Evolutionary conservation across 2,888 invertebrate species (phyloP).

Genomic region (Brachyptera risi): DNA sequence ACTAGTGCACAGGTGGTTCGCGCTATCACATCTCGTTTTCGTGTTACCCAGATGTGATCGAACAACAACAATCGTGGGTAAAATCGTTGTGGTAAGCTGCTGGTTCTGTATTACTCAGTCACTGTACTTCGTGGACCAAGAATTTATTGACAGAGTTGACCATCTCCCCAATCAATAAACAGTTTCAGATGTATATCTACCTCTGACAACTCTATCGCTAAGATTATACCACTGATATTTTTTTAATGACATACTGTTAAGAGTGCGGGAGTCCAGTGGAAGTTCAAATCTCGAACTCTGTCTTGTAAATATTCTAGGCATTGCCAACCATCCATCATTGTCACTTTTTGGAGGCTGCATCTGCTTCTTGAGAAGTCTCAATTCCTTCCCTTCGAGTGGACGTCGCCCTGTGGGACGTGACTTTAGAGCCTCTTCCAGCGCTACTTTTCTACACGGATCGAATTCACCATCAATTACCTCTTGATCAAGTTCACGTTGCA

Average conservation of each 20-base stretch:
- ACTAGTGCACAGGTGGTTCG: too few species aligned
- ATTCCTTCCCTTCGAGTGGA: slow-evolving; percentile 31
- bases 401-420: slow-evolving; percentile 45
- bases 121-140: too few species aligned
- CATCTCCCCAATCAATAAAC: too few species aligned
- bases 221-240: too few species aligned
- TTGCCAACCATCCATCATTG: slow-evolving; percentile 58
- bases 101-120: too few species aligned
- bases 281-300: slow-evolving; percentile 70
- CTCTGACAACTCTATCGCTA: too few species aligned
- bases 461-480: slow-evolving; percentile 67
- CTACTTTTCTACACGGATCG: slow-evolving; percentile 49
- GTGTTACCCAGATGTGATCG: too few species aligned
- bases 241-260: slow-evolving; percentile 44
- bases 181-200: too few species aligned
- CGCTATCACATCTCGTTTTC: too few species aligned
- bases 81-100: too few species aligned
- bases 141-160: too few species aligned
- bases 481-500: slow-evolving; percentile 62
- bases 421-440: slow-evolving; percentile 64
- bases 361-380: slow-evolving; percentile 44
- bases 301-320: slow-evolving; percentile 71
- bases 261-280: slow-evolving; percentile 59
- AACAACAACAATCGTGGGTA: too few species aligned
- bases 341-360: slow-evolving; percentile 50